Base-by-base conservation (phyloP, 2,113 vertebrate species). In the Rallus limicola region DNA sequence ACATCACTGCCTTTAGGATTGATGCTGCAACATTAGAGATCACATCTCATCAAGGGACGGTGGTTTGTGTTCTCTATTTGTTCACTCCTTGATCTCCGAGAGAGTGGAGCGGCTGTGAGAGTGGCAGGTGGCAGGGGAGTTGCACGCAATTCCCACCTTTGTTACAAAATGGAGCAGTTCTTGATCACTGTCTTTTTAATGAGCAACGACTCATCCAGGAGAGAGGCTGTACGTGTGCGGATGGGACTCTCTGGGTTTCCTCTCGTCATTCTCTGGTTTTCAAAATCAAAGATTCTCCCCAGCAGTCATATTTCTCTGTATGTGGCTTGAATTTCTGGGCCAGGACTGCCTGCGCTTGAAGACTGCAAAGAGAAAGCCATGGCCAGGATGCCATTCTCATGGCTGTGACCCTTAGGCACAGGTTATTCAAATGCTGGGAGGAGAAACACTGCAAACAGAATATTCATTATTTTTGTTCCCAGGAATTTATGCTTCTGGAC, bases 101-200 rank as follows among this genome's bases (percentile, higher is more conserved):
- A 1, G 24, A 70, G 55, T 40, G 67, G 0, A 2, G 58, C 48
- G 11, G 38, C 28, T 1, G 7, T 31, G 69, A 81, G 83, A 2
- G 17, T n/a, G 70, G 86, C 74, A 93, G 84, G 87, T 87, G 77
- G 81, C 77, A 60, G 60, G 90, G 84, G 84, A 97, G 85, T 6
- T 62, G 59, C 59, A 11, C 10, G 70, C 77, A 75, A 74, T 70
- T 72, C 40, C 87, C 85, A 58, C 56, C 10, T 67, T 95, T 78
- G 79, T 72, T 56, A 81, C 79, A 82, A 86, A 95, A 77, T 15
- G 58, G 46, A 90, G 79, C 55, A 53, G 31, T 87, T 79, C 84
- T 59, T 58, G 59, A 80, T 81, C 80, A 33, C 82, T 70, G 64
- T 5, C 42, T 67, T 93, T 88, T 84, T 91, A 92, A 95, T 3